Conservation (phyloP, 2,888 invertebrate species). For the Azorinus chamasolen region DNA sequence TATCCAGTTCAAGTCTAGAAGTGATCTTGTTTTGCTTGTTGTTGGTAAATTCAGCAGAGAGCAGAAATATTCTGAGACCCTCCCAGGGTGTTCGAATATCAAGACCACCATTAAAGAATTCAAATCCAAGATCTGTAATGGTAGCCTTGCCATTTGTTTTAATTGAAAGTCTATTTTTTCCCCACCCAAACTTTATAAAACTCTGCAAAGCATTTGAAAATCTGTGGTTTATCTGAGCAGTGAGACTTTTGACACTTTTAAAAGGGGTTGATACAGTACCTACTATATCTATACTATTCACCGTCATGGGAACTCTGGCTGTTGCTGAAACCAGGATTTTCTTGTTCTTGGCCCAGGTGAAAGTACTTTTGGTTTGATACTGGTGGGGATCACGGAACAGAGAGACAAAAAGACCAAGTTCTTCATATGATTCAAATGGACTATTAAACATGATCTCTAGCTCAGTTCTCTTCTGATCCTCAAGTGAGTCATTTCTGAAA, state of each 20-base stretch:
- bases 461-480: slow-evolving; percentile 48
- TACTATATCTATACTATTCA: slow-evolving; percentile 51
- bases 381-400: slow-evolving; percentile 46
- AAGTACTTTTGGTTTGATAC: slow-evolving; percentile 50
- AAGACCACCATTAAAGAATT: slow-evolving; percentile 38
- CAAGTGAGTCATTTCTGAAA: slow-evolving; percentile 52
- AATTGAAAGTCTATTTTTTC: slow-evolving; percentile 44
- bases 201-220: slow-evolving; percentile 31
- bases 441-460: slow-evolving; percentile 61
- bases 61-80: slow-evolving; percentile 35
- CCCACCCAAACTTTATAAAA: slow-evolving; percentile 45
- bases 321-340: slow-evolving; percentile 55
- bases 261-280: slow-evolving; percentile 65
- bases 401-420: slow-evolving; percentile 54
- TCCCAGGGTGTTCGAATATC: slow-evolving; percentile 58
- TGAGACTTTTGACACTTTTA: slow-evolving; percentile 40
- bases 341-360: slow-evolving; percentile 65
- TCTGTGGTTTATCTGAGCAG: slow-evolving; percentile 41
- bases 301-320: slow-evolving; percentile 60
- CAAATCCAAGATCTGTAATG: slow-evolving; percentile 1
- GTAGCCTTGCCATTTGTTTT: slow-evolving; percentile 31
- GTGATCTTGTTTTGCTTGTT: slow-evolving; percentile 42
- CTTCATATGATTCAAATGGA: slow-evolving; percentile 63
- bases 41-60: slow-evolving; percentile 36
- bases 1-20: slow-evolving; percentile 25